Percentiles rank a stretch among this genome's conserved stretches.
Conservation (phyloP, 1,140 invertebrate species). For the Goniozus legneri region DNA sequence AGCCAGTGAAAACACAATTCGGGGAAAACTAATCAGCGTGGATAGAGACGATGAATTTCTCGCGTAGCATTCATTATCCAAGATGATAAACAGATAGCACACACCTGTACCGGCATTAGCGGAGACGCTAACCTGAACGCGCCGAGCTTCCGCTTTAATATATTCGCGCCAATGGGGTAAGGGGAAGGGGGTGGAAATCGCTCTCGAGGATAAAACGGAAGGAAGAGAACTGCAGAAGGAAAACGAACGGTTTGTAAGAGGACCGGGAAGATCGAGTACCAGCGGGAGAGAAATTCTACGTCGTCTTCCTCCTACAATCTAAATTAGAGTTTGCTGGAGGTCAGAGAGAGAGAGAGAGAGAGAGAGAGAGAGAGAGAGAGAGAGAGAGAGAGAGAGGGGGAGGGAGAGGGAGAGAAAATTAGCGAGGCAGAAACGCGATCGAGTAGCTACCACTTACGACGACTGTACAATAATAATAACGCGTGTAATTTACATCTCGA, state of each 20-base stretch:
- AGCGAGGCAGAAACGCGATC: constrained; percentile 9
- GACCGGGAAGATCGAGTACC: constrained; percentile 16
- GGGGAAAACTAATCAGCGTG: too few species aligned
- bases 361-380: constrained; percentile 20
- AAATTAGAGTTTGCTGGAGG: constrained; percentile 26
- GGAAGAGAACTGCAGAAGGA: too few species aligned
- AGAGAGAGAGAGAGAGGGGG: neutral
- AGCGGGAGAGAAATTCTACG: constrained; percentile 22
- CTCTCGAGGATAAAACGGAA: too few species aligned
- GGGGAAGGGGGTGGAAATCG: too few species aligned
- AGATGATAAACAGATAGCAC: neutral
- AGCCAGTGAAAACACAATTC: too few species aligned
- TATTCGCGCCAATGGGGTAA: too few species aligned
- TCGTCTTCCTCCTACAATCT: constrained; percentile 21
- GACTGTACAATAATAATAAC: too few species aligned
- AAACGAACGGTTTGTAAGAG: too few species aligned
- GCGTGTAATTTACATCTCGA: too few species aligned
- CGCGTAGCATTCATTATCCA: neutral
- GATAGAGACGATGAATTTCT: too few species aligned
- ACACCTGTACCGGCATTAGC: neutral
- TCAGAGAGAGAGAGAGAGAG: constrained; percentile 15
- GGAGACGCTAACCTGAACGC: too few species aligned
- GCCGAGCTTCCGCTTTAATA: too few species aligned
- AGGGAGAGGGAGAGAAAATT: constrained; percentile 24
- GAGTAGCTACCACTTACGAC: neutral